Evolutionary conservation across 1,140 invertebrate genomes (phyloP).

Genomic region (Hypsibius dujardini): DNA sequence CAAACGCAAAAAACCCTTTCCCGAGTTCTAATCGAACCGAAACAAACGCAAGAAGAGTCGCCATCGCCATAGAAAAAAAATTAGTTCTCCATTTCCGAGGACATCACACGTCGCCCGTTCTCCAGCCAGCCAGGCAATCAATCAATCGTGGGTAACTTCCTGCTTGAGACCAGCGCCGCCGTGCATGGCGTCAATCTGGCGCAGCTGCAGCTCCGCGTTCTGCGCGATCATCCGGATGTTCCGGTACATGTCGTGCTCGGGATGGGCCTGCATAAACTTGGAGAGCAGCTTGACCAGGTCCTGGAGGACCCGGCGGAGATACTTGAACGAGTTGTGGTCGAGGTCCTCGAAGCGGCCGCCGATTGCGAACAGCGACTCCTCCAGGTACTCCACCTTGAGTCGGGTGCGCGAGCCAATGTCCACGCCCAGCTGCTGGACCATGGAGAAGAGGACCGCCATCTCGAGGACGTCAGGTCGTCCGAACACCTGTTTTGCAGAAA

Average conservation of each 20-base stretch:
- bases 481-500: conserved; percentile 27
- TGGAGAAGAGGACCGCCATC: conserved; percentile 67
- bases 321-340: conserved; percentile 39
- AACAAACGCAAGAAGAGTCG: too few relatives aligned
- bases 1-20: too few relatives aligned
- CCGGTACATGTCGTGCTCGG: neutral
- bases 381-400: conserved; percentile 70
- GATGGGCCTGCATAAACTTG: neutral
- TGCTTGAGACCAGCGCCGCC: too few relatives aligned
- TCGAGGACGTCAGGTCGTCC: conserved; percentile 47
- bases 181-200: too few relatives aligned
- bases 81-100: too few relatives aligned
- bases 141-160: neutral
- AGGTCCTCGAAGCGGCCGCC: conserved; percentile 46
- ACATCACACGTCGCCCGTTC: neutral
- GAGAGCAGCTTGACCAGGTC: neutral
- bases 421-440: conserved; percentile 75
- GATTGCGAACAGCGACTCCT: conserved; percentile 65
- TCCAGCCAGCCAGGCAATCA: neutral
- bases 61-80: too few relatives aligned
- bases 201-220: neutral
- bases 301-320: neutral
- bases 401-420: conserved; percentile 66
- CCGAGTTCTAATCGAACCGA: too few relatives aligned
- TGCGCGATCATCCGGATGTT: neutral